These are phyloP conservation scores for Brienomyrus brachyistius DNA, from an alignment of 2,113 vertebrate genomes.

Conservation along the genomic window DNA sequence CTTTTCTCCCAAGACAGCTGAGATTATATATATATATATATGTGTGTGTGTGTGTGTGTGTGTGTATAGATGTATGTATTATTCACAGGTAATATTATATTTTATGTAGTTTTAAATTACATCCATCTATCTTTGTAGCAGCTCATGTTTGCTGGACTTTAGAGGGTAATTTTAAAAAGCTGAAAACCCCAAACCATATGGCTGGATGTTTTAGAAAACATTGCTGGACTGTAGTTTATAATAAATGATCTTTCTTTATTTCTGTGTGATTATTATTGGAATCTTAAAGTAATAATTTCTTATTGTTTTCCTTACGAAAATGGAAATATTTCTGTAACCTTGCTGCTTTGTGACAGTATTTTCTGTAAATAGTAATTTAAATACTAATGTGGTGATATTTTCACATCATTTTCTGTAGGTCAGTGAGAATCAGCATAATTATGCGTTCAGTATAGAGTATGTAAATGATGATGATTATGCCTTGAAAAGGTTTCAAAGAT, in stretches of 20 bases:
- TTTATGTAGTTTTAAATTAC: slow-evolving; percentile 49
- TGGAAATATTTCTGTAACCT: not conserved
- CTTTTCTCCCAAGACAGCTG: not conserved
- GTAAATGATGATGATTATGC: not conserved
- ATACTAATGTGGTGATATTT: not conserved
- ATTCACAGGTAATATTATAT: slow-evolving; percentile 58
- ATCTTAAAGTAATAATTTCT: not conserved
- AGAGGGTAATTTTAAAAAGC: slow-evolving; percentile 44
- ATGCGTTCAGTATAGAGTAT: not conserved
- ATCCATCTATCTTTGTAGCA: slow-evolving; percentile 58
- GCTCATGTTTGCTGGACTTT: slow-evolving; percentile 45
- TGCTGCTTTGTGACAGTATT: not conserved
- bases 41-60: not conserved
- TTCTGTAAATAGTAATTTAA: slow-evolving; percentile 5
- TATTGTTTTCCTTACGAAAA: not conserved
- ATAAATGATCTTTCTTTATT: not conserved
- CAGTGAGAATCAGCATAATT: not conserved
- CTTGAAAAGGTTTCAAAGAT: not conserved
- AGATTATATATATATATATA: not conserved
- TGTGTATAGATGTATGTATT: slow-evolving; percentile 49
- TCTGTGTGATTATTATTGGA: not conserved
- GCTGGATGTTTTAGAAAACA: slow-evolving; percentile 52
- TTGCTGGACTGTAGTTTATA: slow-evolving; percentile 25
- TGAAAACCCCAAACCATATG: slow-evolving; percentile 35
- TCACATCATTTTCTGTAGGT: not conserved